Conservation (phyloP, 2,888 invertebrate genomes). For the Zootermopsis nevadensis region DNA sequence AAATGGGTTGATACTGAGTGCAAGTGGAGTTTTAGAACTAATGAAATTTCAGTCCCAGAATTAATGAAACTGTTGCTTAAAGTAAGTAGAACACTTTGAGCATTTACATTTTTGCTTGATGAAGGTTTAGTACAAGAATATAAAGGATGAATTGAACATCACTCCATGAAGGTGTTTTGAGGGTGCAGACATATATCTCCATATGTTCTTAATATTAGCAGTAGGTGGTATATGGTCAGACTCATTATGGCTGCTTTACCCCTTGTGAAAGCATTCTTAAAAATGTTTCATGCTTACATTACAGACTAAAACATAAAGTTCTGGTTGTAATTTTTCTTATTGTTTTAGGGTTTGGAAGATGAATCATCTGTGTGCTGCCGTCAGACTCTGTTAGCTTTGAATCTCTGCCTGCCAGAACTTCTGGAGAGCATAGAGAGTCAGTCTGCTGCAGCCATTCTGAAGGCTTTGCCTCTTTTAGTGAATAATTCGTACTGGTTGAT, state of each 20-base stretch:
- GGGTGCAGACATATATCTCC: no score
- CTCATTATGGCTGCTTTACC: no score
- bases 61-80: conserved; percentile 50
- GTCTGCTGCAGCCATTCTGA: conserved; percentile 69
- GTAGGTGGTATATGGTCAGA: no score
- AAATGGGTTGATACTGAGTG: conserved; percentile 47
- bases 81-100: conserved; percentile 40
- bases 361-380: conserved; percentile 81
- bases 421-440: conserved; percentile 72
- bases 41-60: conserved; percentile 39
- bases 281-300: no score
- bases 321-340: conserved; percentile 37
- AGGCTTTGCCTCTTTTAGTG: conserved; percentile 72
- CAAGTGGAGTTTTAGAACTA: conserved; percentile 1
- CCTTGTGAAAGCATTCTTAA: no score
- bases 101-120: no score
- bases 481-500: conserved; percentile 87
- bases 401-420: conserved; percentile 69
- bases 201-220: no score
- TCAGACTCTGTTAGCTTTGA: conserved; percentile 75
- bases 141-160: no score
- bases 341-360: conserved; percentile 75
- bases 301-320: neutral
- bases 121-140: no score
- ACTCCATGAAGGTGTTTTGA: no score